These are phyloP conservation scores for Pocillopora meandrina DNA, from an alignment of 92 coral and sea anemone genomes.

Conservation along the genomic window DNA sequence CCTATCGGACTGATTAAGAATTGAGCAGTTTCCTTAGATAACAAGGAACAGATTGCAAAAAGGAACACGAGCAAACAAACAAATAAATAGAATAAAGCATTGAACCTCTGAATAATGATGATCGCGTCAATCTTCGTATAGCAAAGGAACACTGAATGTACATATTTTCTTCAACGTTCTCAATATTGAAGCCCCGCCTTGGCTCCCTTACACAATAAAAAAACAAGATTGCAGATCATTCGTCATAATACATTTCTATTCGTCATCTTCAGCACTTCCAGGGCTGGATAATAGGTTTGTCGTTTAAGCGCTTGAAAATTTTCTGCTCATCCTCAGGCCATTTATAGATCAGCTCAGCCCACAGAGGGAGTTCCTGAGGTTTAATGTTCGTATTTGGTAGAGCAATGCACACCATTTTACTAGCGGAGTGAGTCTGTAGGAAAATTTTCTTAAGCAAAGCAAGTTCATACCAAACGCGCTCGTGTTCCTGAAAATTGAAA, in stretches of 20 bases:
- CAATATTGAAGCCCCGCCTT: too few relatives aligned
- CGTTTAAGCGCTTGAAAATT: conserved; percentile 40
- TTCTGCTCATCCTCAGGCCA: conserved; percentile 42
- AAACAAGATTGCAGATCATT: too few relatives aligned
- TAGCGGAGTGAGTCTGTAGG: conserved; percentile 36
- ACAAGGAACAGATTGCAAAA: too few relatives aligned
- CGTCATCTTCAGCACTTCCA: not conserved
- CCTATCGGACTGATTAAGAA: too few relatives aligned
- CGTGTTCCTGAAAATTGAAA: conserved; percentile 8
- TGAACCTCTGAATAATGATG: too few relatives aligned
- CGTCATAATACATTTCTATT: not conserved
- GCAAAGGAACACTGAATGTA: too few relatives aligned
- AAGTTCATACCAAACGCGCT: conserved; percentile 37
- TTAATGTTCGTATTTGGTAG: not conserved
- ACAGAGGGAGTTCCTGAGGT: conserved; percentile 35
- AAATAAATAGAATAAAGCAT: too few relatives aligned
- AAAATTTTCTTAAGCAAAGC: conserved; percentile 26
- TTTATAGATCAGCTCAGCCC: conserved; percentile 44
- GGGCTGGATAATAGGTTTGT: conserved; percentile 28
- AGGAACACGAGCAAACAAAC: too few relatives aligned
- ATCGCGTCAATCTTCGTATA: too few relatives aligned
- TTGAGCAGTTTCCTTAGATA: too few relatives aligned
- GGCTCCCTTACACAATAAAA: too few relatives aligned
- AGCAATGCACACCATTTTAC: conserved; percentile 40
- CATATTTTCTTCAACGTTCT: too few relatives aligned